Percentiles rank a stretch among this genome's conserved stretches.
These are phyloP conservation scores for Excalfactoria chinensis DNA, from an alignment of 2,113 vertebrate genomes.

Conservation along the genomic window DNA sequence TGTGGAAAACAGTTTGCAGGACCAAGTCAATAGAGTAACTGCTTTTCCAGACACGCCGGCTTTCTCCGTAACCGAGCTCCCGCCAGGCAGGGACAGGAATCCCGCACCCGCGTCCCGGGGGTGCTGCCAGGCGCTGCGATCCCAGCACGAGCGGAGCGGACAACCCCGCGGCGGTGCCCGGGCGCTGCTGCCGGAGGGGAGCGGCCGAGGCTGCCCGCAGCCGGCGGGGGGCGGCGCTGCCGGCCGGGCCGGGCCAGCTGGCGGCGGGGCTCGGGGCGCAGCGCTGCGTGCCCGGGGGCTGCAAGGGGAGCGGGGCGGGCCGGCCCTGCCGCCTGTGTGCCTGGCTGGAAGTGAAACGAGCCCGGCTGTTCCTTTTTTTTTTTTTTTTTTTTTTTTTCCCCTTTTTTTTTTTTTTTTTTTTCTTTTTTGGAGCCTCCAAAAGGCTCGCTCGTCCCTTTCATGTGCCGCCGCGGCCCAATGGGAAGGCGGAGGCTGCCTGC, in stretches of 20 bases:
- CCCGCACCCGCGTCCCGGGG: fast-evolving
- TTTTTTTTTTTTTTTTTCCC: neutral
- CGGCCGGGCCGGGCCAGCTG: neutral
- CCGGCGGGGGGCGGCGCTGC: constrained; percentile 13
- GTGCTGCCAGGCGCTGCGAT: neutral
- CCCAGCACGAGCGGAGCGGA: neutral
- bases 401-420: neutral
- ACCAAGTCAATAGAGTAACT: neutral
- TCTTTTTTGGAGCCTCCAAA: constrained; percentile 79
- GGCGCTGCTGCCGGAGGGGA: neutral
- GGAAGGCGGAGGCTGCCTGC: constrained; percentile 78
- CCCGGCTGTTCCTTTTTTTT: constrained; percentile 45
- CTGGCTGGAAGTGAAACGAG: constrained; percentile 69
- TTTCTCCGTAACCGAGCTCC: fast-evolving
- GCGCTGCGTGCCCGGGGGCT: neutral
- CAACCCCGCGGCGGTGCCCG: constrained; percentile 56
- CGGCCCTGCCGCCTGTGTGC: constrained; percentile 34
- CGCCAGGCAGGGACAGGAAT: fast-evolving
- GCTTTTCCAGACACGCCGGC: neutral
- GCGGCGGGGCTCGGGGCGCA: no score
- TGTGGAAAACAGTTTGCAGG: neutral
- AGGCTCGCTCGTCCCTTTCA: constrained; percentile 82
- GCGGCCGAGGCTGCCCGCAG: neutral
- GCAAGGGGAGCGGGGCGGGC: neutral
- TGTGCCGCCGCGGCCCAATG: constrained; percentile 86